Conservation (phyloP, 2,888 invertebrate species). For the Girardia tigrina region DNA sequence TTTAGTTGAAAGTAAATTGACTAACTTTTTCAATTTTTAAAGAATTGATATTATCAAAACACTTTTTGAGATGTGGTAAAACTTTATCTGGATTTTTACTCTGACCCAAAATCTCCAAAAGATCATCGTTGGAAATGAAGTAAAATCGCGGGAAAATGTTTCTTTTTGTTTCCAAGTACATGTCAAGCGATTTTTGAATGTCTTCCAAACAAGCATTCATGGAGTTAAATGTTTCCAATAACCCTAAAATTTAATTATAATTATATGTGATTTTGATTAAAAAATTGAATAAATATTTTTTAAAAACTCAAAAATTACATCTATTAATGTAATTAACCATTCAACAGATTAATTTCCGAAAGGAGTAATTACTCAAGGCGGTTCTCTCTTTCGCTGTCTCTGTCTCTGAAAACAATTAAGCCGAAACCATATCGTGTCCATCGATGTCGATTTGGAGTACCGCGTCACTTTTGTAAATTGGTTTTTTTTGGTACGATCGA, state of each 20-base stretch:
- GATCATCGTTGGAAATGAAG: conserved; percentile 68
- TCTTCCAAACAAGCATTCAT: conserved; percentile 65
- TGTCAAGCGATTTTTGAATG: conserved; percentile 68
- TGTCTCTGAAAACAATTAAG: no score
- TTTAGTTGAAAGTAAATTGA: no score
- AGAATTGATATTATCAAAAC: conserved; percentile 67
- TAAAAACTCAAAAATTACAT: conserved; percentile 20
- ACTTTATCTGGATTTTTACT: conserved; percentile 68
- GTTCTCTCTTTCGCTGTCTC: no score
- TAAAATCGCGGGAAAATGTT: conserved; percentile 71
- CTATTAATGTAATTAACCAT: neutral
- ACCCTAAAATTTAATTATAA: conserved; percentile 44
- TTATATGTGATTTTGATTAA: neutral
- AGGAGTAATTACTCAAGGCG: no score
- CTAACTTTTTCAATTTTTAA: conserved; percentile 48
- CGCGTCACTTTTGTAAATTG: no score
- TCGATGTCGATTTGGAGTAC: no score
- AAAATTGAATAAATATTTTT: conserved; percentile 29
- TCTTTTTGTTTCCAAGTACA: conserved; percentile 74
- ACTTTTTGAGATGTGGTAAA: conserved; percentile 71
- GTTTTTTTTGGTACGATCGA: no score
- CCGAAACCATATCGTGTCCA: no score
- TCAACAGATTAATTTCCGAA: neutral
- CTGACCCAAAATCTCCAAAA: conserved; percentile 71
- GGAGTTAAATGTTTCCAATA: conserved; percentile 59